Evolutionary conservation across 2,797 vertebrate species (phyloP), one percentile per base, ranked within the genome.

Genomic region (Lemur catta): DNA sequence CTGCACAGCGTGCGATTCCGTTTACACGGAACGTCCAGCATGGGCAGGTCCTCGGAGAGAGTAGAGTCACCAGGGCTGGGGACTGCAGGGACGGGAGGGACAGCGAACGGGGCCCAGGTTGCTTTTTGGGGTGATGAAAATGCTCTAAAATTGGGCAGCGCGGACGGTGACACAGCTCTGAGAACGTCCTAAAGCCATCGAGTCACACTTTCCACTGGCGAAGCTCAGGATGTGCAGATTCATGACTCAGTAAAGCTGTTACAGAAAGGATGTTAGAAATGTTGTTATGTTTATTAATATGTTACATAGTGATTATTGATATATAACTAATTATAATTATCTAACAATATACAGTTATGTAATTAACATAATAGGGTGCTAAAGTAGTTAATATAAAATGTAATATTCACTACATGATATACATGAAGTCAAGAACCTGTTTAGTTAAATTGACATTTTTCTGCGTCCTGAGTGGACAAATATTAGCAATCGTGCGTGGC

Each of bases 401-500:
- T n/a, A 63, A 14, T n/a, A n/a, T 22, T 10, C 7, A 7, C 22
- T 20, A 48, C 9, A 13, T 38, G 8, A 55, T 0, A 84, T 3
- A 84, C 12, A 7, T 15, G 38, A 72, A 24, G n/a, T 38, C 52
- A 46, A 10, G 18, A 26, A 9, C 35, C 35, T 30, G n/a, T 33
- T 33, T 38, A 43, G 50, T 22, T 84, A 35, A 74, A 30, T 41
- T 6, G 28, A 8, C 35, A 14, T 26, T 33, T 65, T 55, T 78
- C 48, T 2, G 0, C 7, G 2, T 4, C 3, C 4, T 4, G 6
- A 28, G 52, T 12, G 59, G 24, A 69, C 24, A 20, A 28, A 35
- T 33, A 6, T 13, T 52, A 2, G 24, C 75, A 30, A 15, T 28
- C 13, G 4, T 6, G 1, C 4, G 11, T 3, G 38, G 26, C 5